Evolutionary conservation across 2,113 vertebrate species (phyloP).

Genomic region (Leucoraja erinaceus): DNA sequence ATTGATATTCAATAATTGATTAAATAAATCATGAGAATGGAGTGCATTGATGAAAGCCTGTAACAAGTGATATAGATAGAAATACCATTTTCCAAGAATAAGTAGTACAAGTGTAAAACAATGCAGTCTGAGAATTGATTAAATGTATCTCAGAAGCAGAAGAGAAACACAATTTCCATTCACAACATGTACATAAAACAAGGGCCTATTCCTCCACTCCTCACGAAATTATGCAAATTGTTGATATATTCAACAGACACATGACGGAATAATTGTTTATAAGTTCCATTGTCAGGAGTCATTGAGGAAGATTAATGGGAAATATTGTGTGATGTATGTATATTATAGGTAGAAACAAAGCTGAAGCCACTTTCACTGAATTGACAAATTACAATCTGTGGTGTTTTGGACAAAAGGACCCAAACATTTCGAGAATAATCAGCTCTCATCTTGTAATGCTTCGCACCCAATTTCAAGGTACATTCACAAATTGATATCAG

Average conservation of each 20-base stretch:
- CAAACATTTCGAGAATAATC: not conserved
- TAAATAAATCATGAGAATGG: not conserved
- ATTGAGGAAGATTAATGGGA: constrained; percentile 8
- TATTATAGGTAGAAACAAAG: not conserved
- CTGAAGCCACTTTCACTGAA: constrained; percentile 14
- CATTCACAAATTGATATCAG: no score
- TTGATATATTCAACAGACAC: not conserved
- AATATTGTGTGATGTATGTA: not conserved
- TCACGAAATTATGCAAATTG: not conserved
- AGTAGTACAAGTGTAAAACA: not conserved
- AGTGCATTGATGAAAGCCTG: not conserved
- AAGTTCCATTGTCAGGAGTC: not conserved
- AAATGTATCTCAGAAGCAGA: not conserved
- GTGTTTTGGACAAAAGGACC: not conserved
- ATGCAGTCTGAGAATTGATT: not conserved
- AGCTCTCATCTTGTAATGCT: not conserved
- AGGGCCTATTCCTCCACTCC: not conserved
- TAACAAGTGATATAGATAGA: not conserved
- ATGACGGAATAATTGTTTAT: not conserved
- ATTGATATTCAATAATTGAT: not conserved
- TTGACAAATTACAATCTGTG: not conserved
- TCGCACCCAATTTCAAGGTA: not conserved
- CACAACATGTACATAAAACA: not conserved
- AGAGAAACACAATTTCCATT: not conserved
- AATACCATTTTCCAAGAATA: not conserved